These are phyloP conservation scores for Lochmaea capreae DNA, from an alignment of 2,888 invertebrate genomes.

Conservation along the genomic window DNA sequence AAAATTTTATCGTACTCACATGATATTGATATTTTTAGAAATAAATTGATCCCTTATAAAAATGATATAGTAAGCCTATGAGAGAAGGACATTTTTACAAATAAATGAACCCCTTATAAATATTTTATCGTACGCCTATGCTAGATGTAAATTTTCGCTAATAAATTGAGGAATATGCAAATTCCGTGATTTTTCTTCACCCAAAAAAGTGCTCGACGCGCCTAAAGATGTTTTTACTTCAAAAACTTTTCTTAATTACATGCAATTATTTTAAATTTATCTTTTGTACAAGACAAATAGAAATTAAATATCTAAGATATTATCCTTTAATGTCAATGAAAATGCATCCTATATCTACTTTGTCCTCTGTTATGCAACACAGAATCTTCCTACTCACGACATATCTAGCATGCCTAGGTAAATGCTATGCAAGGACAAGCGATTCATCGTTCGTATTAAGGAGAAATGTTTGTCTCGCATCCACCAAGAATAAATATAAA, in stretches of 20 bases:
- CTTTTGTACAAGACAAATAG: conserved; percentile 15
- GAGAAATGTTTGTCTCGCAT: background rate
- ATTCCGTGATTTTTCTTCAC: too few relatives aligned
- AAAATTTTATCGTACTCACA: too few relatives aligned
- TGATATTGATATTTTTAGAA: too few relatives aligned
- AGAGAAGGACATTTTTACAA: too few relatives aligned
- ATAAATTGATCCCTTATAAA: too few relatives aligned
- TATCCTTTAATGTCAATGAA: conserved; percentile 35
- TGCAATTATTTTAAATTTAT: conserved; percentile 4
- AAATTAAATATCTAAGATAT: conserved; percentile 28
- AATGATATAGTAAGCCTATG: too few relatives aligned
- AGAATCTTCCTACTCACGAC: conserved; percentile 50
- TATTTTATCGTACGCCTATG: too few relatives aligned
- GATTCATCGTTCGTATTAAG: conserved; percentile 26
- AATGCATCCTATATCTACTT: conserved; percentile 26
- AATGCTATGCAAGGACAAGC: conserved; percentile 41
- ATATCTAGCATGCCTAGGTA: conserved; percentile 47
- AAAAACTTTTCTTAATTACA: background rate
- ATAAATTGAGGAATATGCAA: too few relatives aligned
- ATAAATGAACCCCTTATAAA: too few relatives aligned
- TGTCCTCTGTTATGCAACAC: conserved; percentile 48
- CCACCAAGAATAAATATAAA: background rate
- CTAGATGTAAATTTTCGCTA: too few relatives aligned
- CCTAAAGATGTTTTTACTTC: too few relatives aligned
- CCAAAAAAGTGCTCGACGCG: too few relatives aligned